A percentile compares a stretch with the other conserved stretches of the same genome.
phyloP scores from a whole-genome alignment of 2,888 invertebrate species.

The Dysmachus trigonus region DNA sequence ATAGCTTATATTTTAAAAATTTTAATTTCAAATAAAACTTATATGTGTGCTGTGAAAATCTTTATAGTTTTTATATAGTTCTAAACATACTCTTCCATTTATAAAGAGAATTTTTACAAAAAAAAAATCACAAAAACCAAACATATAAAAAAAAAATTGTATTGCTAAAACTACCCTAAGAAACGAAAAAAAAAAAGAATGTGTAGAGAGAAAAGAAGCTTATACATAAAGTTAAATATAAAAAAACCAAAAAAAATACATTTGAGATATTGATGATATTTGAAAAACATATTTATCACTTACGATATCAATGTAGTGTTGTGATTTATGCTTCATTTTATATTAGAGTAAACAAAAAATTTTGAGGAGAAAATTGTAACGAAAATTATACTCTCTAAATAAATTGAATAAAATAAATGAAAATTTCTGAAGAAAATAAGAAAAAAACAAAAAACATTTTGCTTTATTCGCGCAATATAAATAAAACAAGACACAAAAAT shows the following conservation, averaged over 20 bases:
- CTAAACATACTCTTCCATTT: conserved; percentile 31
- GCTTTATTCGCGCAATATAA: background rate
- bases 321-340: conserved; percentile 42
- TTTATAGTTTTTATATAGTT: background rate
- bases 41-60: background rate
- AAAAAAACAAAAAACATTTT: background rate
- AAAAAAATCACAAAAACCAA: conserved; percentile 5
- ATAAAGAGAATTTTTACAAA: conserved; percentile 7
- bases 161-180: background rate
- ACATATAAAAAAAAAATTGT: background rate
- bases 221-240: conserved; percentile 5
- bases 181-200: conserved; percentile 15
- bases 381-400: conserved; percentile 2
- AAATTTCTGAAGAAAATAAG: background rate
- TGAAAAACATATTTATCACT: conserved; percentile 35
- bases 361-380: background rate
- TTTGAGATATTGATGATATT: conserved; percentile 8
- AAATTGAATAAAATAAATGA: background rate
- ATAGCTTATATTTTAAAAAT: background rate
- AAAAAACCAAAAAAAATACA: conserved; percentile 1
- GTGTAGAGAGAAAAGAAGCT: background rate
- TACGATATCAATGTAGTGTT: conserved; percentile 42
- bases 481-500: background rate
- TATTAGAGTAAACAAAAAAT: background rate
- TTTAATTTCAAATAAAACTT: background rate